Percentiles rank a stretch among this genome's conserved stretches.
Conservation (phyloP, 1,140 invertebrate genomes). For the Mylabris phalerata region DNA sequence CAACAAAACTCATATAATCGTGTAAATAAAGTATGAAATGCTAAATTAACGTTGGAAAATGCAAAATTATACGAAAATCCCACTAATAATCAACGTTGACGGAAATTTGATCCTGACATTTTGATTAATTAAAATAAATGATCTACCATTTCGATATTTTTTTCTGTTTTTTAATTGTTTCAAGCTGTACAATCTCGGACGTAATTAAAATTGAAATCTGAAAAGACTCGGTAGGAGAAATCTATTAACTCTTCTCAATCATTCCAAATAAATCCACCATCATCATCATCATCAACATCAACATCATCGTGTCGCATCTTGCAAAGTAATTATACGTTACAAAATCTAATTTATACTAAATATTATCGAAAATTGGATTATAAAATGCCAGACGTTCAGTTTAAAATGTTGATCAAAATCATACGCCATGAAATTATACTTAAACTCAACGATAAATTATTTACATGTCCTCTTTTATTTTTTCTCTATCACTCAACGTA, state of each 20-base stretch:
- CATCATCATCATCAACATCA: too few relatives aligned
- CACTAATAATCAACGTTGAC: background rate
- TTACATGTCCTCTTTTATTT: conserved; percentile 15
- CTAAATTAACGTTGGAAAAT: too few relatives aligned
- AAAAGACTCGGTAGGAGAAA: conserved; percentile 10
- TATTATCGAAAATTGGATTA: conserved; percentile 21
- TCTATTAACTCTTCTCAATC: conserved; percentile 15
- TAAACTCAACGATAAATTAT: conserved; percentile 13
- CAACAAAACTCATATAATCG: too few relatives aligned
- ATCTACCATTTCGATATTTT: background rate
- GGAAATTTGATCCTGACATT: background rate
- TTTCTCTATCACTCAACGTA: background rate
- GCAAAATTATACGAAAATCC: too few relatives aligned
- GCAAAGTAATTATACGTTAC: background rate
- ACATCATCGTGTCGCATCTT: too few relatives aligned
- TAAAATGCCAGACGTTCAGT: conserved; percentile 17
- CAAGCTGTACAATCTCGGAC: too few relatives aligned
- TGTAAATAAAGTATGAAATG: too few relatives aligned
- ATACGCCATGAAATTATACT: conserved; percentile 20
- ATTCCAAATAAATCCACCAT: background rate
- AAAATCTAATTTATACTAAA: conserved; percentile 20
- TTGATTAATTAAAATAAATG: conserved; percentile 18
- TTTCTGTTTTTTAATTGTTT: conserved; percentile 2
- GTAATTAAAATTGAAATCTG: conserved; percentile 4
- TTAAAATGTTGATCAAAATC: conserved; percentile 20